Conservation (phyloP, 1,140 invertebrate genomes). For the Camponotus vicinus region DNA sequence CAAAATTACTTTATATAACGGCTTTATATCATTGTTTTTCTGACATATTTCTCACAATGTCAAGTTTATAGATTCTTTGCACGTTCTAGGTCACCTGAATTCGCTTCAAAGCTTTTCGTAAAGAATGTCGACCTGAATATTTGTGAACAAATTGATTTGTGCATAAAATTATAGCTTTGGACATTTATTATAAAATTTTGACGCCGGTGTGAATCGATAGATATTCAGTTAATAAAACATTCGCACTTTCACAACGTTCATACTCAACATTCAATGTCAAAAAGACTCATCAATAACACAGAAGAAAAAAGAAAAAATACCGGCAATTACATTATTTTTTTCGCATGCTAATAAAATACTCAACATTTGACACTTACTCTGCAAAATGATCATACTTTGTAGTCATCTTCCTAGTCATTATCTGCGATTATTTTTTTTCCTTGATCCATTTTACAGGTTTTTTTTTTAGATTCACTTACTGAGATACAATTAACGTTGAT, state of each 20-base stretch:
- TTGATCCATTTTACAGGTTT: constrained; percentile 8
- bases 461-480: neutral
- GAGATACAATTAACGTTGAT: neutral
- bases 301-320: neutral
- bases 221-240: neutral
- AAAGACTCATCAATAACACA: neutral
- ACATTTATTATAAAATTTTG: neutral
- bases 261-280: neutral
- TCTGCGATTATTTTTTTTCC: neutral
- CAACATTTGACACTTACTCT: neutral
- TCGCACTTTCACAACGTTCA: too few species aligned
- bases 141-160: neutral
- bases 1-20: neutral
- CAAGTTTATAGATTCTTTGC: constrained; percentile 29
- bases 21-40: neutral
- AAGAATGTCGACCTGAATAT: neutral
- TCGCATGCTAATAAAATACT: constrained; percentile 12
- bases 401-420: neutral
- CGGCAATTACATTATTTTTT: constrained; percentile 9
- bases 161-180: neutral
- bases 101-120: constrained; percentile 23
- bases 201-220: neutral
- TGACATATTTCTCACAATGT: constrained; percentile 65
- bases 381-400: neutral
- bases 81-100: constrained; percentile 69